Conservation (phyloP, 2,113 vertebrate genomes). For the Ceyx melanurus region DNA sequence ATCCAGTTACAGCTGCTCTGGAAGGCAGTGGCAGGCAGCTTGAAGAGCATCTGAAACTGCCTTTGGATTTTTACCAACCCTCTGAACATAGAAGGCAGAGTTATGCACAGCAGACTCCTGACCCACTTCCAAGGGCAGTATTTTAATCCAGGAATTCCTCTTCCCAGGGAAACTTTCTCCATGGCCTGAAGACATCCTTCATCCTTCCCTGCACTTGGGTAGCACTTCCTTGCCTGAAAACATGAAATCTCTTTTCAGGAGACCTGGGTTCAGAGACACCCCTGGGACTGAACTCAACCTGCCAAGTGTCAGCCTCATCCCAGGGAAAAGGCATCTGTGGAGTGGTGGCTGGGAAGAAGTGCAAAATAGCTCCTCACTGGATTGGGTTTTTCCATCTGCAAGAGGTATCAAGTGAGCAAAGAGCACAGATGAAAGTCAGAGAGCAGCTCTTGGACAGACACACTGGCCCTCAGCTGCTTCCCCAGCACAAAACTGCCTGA, state of each 20-base stretch:
- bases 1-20: slow-evolving; percentile 58
- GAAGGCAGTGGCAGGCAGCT: background rate
- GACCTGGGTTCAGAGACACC: background rate
- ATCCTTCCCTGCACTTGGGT: background rate
- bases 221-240: background rate
- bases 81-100: slow-evolving; percentile 35
- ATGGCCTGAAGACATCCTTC: background rate
- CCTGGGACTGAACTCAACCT: background rate
- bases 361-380: background rate
- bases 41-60: slow-evolving; percentile 22
- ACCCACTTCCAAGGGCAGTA: background rate
- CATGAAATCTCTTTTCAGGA: background rate
- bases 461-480: background rate
- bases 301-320: background rate
- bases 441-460: background rate
- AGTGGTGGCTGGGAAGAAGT: background rate
- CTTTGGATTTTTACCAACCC: slow-evolving; percentile 32
- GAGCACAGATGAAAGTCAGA: background rate
- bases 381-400: slow-evolving; percentile 39
- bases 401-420: background rate
- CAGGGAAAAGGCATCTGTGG: accelerated
- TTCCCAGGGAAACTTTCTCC: background rate
- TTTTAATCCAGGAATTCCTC: slow-evolving; percentile 15
- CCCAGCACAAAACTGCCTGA: background rate
- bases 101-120: slow-evolving; percentile 8